Conservation (phyloP, 2,113 vertebrate species). For the Halcyon malimbica region DNA sequence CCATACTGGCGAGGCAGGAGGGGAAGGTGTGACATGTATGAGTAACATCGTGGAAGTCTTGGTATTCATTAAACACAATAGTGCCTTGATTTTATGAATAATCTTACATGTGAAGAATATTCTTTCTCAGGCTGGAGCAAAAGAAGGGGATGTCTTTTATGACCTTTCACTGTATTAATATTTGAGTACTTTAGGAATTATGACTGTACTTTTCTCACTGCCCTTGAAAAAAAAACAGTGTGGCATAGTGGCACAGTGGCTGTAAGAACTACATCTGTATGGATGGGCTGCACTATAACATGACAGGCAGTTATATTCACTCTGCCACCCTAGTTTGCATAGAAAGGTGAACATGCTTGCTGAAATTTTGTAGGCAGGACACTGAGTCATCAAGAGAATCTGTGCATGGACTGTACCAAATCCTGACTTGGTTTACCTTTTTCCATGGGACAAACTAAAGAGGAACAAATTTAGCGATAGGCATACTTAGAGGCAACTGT, state of each 20-base stretch:
- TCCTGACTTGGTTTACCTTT: neutral
- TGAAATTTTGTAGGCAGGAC: neutral
- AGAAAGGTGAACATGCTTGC: neutral
- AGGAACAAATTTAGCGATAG: neutral
- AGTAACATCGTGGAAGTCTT: neutral
- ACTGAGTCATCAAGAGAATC: neutral
- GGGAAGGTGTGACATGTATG: neutral
- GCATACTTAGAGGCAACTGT: neutral
- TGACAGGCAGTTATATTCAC: fast-evolving
- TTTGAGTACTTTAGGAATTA: neutral
- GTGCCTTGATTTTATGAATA: neutral
- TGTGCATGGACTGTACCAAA: neutral
- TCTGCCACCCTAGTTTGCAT: neutral
- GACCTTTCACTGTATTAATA: neutral
- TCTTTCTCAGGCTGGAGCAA: neutral
- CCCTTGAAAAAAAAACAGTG: neutral
- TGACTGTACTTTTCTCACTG: too few species aligned
- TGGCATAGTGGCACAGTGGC: neutral
- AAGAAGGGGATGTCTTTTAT: neutral
- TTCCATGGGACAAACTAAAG: neutral
- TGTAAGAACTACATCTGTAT: neutral
- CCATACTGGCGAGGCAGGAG: neutral
- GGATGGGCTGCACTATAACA: neutral
- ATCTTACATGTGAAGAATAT: neutral
- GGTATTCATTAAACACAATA: neutral